A percentile compares a stretch with the other conserved stretches of the same genome.
Evolutionary conservation across 2,797 vertebrate genomes (phyloP).

Genomic region (Gallirallus australis): DNA sequence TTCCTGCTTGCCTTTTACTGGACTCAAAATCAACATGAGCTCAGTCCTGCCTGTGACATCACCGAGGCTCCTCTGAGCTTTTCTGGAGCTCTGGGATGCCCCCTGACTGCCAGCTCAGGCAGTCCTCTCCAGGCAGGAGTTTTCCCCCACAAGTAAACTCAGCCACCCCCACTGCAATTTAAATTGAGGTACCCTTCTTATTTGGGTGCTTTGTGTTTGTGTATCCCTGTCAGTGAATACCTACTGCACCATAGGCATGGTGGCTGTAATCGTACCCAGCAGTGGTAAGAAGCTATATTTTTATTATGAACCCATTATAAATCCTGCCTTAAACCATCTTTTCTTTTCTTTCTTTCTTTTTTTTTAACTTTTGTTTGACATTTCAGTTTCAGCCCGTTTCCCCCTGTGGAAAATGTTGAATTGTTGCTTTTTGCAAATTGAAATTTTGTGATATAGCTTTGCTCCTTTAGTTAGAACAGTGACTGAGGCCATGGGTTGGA

Average conservation of each 20-base stretch:
- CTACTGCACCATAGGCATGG: not conserved
- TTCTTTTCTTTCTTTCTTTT: too few relatives aligned
- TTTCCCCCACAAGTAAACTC: not conserved
- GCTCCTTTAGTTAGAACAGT: too few relatives aligned
- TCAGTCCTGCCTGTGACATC: not conserved
- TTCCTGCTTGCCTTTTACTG: not conserved
- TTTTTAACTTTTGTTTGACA: not conserved
- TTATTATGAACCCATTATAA: not conserved
- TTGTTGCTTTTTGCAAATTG: too few relatives aligned
- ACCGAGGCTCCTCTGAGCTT: not conserved
- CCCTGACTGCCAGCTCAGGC: not conserved
- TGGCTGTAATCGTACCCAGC: not conserved
- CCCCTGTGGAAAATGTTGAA: not conserved
- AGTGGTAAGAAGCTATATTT: not conserved
- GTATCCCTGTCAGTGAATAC: not conserved
- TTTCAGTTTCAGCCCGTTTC: constrained; percentile 35
- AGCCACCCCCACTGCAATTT: not conserved
- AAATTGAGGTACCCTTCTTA: not conserved
- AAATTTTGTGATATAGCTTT: too few relatives aligned
- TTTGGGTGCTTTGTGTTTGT: not conserved
- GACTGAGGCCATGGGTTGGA: too few relatives aligned
- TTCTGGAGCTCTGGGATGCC: not conserved
- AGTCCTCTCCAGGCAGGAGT: not conserved
- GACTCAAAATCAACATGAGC: accelerated
- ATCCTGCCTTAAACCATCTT: not conserved